Base-by-base conservation (phyloP, 2,888 invertebrate genomes). In the Scaptodrosophila latifasciaeformis region DNA sequence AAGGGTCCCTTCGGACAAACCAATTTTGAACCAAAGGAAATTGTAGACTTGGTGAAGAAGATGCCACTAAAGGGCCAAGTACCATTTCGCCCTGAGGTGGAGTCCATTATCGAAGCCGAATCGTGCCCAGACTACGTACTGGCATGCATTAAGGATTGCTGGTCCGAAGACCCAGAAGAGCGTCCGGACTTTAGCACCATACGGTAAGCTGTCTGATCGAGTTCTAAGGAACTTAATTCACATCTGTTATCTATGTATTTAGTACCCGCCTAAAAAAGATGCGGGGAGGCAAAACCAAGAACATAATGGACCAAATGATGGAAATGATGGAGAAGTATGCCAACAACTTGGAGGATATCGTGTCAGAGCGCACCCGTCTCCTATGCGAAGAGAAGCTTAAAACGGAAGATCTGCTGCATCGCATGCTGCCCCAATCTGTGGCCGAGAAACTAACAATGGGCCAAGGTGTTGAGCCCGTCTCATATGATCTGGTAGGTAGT, bases 231-330 rank as follows among this genome's bases (percentile, higher is more conserved):
- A 17, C 5, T 30, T 18, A 10, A 4, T 39, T 43, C 4, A 12
- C n/a, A 1, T 4, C 10, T 35, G 3, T 0, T 12, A 15, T 4
- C 1, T 15, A 1, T 17, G 30, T 17, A 35, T 50, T 1, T 17
- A 86, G 86, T 15, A 88, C 87, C 48, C 90, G 93, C 35, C 90
- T 97, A 68, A 96, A 97, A 88, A 93, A 93, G 84, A 92, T 97
- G 92, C 93, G 94, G 54, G 96, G 96, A 80, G 94, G 94, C 83
- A 93, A 91, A 64, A 86, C 90, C 80, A 91, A 92, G 78, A 96
- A 96, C 85, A 95, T 96, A 74, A 95, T 96, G 95, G 96, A 97
- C 87, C 96, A 96, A 89, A 96, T 97, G 95, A 96, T 97, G 93
- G 93, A 94, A 77, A 96, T 96, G 95, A 96, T 97, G 96, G 97